phyloP scores from a whole-genome alignment of 2,113 vertebrate genomes.

The Turdus rufiventris region DNA sequence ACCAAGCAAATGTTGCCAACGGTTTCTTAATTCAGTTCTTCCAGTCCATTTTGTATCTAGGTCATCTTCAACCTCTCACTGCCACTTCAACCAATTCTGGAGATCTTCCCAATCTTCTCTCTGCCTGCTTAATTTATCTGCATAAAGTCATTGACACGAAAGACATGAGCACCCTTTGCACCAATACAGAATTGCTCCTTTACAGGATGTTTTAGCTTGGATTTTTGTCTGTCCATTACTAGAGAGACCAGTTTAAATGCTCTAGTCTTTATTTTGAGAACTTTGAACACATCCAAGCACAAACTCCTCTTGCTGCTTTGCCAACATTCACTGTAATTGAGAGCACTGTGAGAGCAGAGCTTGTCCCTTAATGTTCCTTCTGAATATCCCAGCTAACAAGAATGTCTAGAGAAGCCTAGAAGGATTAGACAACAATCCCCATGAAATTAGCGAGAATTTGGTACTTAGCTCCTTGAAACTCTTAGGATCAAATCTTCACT shows the following conservation, averaged over 20 bases:
- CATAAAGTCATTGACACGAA: not conserved
- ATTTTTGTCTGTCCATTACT: not conserved
- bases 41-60: not conserved
- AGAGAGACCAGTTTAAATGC: not conserved
- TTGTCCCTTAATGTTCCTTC: not conserved
- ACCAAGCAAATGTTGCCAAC: not conserved
- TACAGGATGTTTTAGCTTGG: not conserved
- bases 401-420: not conserved
- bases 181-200: not conserved
- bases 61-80: not conserved
- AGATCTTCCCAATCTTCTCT: not conserved
- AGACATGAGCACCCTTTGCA: not conserved
- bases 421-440: not conserved
- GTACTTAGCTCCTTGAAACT: constrained; percentile 6
- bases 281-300: not conserved
- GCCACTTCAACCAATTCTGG: not conserved
- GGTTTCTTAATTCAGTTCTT: not conserved
- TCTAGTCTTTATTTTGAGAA: not conserved
- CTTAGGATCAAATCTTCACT: not conserved
- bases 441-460: constrained; percentile 18
- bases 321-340: not conserved
- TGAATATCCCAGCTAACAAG: not conserved
- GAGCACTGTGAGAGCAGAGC: not conserved
- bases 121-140: not conserved
- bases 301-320: not conserved